Conservation (phyloP, 1,140 invertebrate genomes). For the Apis florea region DNA sequence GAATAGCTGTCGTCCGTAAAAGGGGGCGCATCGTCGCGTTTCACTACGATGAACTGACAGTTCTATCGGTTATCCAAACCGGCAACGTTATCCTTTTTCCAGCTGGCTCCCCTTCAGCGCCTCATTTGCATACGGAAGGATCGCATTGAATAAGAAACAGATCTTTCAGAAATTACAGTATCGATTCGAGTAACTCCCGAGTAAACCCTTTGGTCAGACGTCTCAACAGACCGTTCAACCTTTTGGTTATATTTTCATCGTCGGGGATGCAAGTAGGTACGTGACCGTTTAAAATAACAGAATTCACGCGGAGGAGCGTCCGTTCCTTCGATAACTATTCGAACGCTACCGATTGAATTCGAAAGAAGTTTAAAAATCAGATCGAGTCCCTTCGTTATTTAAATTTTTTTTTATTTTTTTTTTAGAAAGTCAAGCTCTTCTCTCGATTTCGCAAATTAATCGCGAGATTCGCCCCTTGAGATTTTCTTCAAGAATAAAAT, state of each 20-base stretch:
- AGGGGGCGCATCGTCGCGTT: slow-evolving; percentile 29
- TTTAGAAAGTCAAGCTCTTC: no score
- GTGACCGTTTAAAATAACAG: slow-evolving; percentile 4
- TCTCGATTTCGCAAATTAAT: no score
- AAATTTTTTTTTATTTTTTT: no score
- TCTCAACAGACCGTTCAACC: slow-evolving; percentile 5
- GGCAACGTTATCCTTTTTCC: slow-evolving; percentile 19
- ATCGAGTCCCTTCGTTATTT: no score
- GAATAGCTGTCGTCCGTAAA: slow-evolving; percentile 27
- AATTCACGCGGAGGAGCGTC: no score
- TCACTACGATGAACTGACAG: slow-evolving; percentile 58
- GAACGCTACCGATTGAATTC: no score
- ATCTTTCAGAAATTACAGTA: slow-evolving; percentile 47
- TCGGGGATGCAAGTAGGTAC: slow-evolving; percentile 55
- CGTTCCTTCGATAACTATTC: no score
- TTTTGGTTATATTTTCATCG: slow-evolving; percentile 45
- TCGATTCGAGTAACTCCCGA: slow-evolving; percentile 10
- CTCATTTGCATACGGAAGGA: slow-evolving; percentile 60
- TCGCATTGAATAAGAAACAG: slow-evolving; percentile 44
- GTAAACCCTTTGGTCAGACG: not conserved
- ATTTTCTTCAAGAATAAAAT: no score
- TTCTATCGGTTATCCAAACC: slow-evolving; percentile 52
- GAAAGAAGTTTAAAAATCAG: no score
- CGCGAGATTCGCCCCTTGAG: no score
- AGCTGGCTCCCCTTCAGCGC: slow-evolving; percentile 14